These are phyloP conservation scores for Ruditapes philippinarum DNA, from an alignment of 1,140 invertebrate species.

Conservation along the genomic window DNA sequence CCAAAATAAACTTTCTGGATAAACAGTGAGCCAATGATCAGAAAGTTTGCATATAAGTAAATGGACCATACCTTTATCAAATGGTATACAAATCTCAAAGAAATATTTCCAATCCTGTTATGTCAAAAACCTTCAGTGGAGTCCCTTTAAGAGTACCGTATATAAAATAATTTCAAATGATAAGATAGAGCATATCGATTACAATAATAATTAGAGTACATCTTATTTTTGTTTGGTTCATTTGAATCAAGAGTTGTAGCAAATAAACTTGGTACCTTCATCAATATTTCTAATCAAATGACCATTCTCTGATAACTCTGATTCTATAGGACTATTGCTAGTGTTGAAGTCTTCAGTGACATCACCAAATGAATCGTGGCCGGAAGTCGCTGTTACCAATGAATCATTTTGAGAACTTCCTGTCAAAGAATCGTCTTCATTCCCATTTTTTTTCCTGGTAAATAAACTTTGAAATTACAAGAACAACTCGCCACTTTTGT, in stretches of 20 bases:
- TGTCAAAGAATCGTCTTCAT: conserved; percentile 7
- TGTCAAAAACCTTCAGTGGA: too few relatives aligned
- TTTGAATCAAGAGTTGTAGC: not conserved
- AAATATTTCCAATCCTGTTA: too few relatives aligned
- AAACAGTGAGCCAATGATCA: too few relatives aligned
- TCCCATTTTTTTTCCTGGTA: not conserved
- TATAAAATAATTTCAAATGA: too few relatives aligned
- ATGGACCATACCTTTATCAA: too few relatives aligned
- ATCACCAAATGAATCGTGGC: conserved; percentile 3
- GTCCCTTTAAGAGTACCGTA: too few relatives aligned
- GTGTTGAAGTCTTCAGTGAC: conserved; percentile 54
- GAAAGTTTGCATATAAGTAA: too few relatives aligned
- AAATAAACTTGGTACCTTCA: conserved; percentile 5
- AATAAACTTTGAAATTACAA: not conserved
- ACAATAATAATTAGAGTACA: too few relatives aligned
- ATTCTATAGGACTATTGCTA: not conserved
- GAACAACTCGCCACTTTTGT: not conserved
- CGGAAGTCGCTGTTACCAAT: not conserved
- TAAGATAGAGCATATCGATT: too few relatives aligned
- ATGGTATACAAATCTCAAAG: too few relatives aligned
- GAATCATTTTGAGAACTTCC: too few relatives aligned
- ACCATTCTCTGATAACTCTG: not conserved
- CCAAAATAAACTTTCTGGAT: too few relatives aligned
- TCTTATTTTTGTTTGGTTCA: not conserved
- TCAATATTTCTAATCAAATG: conserved; percentile 17